Evolutionary conservation across 2,888 invertebrate species (phyloP).

Genomic region (Hypomecis punctinalis): DNA sequence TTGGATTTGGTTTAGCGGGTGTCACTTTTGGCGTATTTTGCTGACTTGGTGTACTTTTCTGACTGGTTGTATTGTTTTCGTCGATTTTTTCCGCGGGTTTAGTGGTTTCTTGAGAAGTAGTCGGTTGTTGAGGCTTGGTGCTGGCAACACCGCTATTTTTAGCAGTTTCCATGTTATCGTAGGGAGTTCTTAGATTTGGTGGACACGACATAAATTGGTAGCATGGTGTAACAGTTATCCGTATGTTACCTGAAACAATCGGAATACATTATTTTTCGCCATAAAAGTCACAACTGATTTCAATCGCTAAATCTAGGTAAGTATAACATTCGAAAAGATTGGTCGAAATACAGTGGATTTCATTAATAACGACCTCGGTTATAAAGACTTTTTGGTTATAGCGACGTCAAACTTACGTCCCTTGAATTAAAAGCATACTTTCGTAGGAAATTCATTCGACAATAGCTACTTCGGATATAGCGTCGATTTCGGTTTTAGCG

Average conservation of each 20-base stretch:
- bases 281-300: too few species aligned
- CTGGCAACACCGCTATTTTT: constrained; percentile 10
- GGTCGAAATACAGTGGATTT: too few species aligned
- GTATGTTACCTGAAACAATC: constrained; percentile 61
- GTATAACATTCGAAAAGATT: too few species aligned
- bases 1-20: not conserved
- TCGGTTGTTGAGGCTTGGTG: not conserved
- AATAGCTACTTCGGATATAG: too few species aligned
- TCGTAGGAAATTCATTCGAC: too few species aligned
- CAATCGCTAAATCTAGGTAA: too few species aligned
- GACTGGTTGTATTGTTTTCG: not conserved
- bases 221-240: constrained; percentile 57
- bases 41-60: constrained; percentile 7
- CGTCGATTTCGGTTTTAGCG: too few species aligned
- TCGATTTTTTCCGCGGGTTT: constrained; percentile 3
- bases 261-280: constrained; percentile 3
- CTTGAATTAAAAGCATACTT: too few species aligned
- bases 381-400: too few species aligned
- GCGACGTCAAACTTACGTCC: too few species aligned
- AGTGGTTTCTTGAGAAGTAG: constrained; percentile 13
- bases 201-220: constrained; percentile 68
- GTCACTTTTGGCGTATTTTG: constrained; percentile 5
- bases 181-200: constrained; percentile 56
- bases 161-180: constrained; percentile 40
- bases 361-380: too few species aligned